A percentile compares a stretch with the other conserved stretches of the same genome.
phyloP scores from a whole-genome alignment of 1,140 invertebrate species.

The Trypoxylus dichotomus region DNA sequence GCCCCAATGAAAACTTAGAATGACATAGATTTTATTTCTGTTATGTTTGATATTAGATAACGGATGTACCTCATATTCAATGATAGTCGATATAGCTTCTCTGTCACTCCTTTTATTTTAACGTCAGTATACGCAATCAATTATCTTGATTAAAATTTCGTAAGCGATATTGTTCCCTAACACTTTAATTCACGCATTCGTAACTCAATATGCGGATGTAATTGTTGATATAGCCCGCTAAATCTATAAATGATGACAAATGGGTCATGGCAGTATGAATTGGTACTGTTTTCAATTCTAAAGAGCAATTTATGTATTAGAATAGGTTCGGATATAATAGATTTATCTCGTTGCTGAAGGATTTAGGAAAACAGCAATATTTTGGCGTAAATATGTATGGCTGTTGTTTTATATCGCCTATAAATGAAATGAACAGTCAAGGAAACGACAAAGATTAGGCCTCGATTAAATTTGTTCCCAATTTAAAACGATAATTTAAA shows the following conservation, averaged over 20 bases:
- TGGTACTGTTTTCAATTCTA: background rate
- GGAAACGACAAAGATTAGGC: too few species aligned
- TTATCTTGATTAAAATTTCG: conserved; percentile 4
- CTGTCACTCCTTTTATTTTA: background rate
- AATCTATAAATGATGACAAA: background rate
- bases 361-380: background rate
- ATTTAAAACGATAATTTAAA: too few species aligned
- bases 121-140: background rate
- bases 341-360: background rate
- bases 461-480: too few species aligned
- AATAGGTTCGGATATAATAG: background rate
- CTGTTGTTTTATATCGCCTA: too few species aligned
- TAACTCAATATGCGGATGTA: background rate
- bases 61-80: background rate
- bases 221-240: background rate
- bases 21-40: too few species aligned
- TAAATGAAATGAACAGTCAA: too few species aligned
- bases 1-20: too few species aligned
- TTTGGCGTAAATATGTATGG: too few species aligned
- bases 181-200: background rate
- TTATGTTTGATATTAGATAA: too few species aligned
- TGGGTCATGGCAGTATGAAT: background rate
- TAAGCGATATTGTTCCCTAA: background rate
- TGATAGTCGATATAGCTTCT: background rate
- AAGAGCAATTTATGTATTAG: background rate